Base-by-base conservation (phyloP, 2,888 invertebrate species). In the Acronicta alni region DNA sequence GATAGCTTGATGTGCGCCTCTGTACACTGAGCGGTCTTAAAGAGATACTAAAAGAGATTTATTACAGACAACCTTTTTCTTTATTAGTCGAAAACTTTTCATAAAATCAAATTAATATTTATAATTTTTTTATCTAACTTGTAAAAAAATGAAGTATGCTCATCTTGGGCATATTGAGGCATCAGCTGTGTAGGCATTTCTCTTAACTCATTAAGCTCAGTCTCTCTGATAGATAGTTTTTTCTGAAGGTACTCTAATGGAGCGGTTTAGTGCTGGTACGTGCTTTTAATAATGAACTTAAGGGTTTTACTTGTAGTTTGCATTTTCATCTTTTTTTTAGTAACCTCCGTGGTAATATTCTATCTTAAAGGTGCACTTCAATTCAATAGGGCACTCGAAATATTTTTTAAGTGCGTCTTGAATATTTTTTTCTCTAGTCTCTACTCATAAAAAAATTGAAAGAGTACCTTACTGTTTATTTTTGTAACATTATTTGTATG, bases 261-360 rank as follows among this genome's bases (percentile, higher is more conserved):
- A 18, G 32, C 38, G 54, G 35, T 63, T 72, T 57, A 67, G 41
- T 55, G 45, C 39, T 32, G 16, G 47, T 35, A 49, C 67, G 71
- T 72, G 71, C 47, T 63, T 62, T 67, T 58, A 58, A 52, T 64
- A 70, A 47, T 35, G 49, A 58, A 44, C 20, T 62, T 15, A 43
- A 47, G 55, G n/a, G 56, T 44, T 47, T 46, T 15, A 42, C 32
- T 45, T 43, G 46, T 48, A 66, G 23, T 57, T 66, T 55, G 18
- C 46, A 57, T 45, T 71, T 30, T 30, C 44, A 39, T 49, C 37
- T 8, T 54, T 30, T 44, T 35, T 8, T 37, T 17, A 48, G 15
- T 30, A 16, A 14, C 15, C 17, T 23, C 8, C 10, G 37, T 26
- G 46, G 52, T n/a, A 35, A n/a, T 67, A 56, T 56, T 1, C 43